Evolutionary conservation across 2,797 vertebrate genomes (phyloP).

Genomic region (Amblyraja radiata): DNA sequence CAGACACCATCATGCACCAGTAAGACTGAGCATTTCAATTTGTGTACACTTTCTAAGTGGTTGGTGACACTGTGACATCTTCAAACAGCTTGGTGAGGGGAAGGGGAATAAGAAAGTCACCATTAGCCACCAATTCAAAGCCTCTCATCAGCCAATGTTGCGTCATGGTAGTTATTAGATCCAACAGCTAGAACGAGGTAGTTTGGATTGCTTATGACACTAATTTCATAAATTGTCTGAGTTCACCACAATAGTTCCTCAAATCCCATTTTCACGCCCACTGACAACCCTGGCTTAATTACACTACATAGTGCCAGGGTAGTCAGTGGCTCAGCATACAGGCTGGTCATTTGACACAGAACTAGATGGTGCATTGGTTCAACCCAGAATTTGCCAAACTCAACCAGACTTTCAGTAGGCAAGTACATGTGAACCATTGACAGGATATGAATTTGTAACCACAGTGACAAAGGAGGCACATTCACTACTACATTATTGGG

Average conservation of each 20-base stretch:
- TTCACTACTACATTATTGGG: conserved; percentile 15
- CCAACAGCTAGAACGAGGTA: conserved; percentile 34
- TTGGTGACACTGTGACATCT: conserved; percentile 21
- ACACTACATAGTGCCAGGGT: neutral
- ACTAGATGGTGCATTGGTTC: conserved; percentile 12
- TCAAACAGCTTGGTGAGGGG: conserved; percentile 12
- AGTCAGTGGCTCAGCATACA: conserved; percentile 5
- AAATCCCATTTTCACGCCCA: neutral
- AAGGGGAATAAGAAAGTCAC: neutral
- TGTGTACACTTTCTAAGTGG: conserved; percentile 25
- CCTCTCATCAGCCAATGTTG: conserved; percentile 22
- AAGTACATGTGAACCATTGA: neutral
- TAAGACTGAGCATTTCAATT: neutral
- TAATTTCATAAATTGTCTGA: conserved; percentile 19
- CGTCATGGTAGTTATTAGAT: conserved; percentile 35
- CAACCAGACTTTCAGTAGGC: neutral
- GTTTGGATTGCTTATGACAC: conserved; percentile 37
- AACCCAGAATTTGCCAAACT: neutral
- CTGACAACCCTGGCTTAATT: neutral
- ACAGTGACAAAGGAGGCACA: conserved; percentile 32
- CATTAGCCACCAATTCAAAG: conserved; percentile 37
- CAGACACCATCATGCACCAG: neutral
- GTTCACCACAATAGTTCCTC: conserved; percentile 1
- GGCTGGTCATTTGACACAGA: conserved; percentile 17
- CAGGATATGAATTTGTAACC: neutral